Base-by-base conservation (phyloP, 1,140 invertebrate genomes). In the Meloidogyne hapla region DNA sequence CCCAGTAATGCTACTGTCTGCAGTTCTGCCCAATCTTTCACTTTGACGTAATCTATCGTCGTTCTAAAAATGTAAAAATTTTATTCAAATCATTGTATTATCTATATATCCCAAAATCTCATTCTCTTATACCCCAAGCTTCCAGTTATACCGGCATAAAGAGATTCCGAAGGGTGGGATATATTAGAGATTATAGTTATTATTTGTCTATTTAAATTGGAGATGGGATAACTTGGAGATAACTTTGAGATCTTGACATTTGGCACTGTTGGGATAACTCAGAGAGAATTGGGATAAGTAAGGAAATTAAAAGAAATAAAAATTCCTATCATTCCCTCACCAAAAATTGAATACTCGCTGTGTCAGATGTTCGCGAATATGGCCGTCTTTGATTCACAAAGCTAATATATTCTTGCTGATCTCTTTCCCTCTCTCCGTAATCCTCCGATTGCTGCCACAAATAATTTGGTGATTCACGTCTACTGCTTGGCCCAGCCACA, bases 261-360 rank as follows among this genome's bases (percentile, higher is more conserved):
- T n/a, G n/a, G n/a, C n/a, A n/a, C n/a, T n/a, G n/a, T n/a, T n/a
- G n/a, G n/a, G n/a, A n/a, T n/a, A n/a, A n/a, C n/a, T n/a, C n/a
- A n/a, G n/a, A n/a, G n/a, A n/a, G n/a, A n/a, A n/a, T n/a, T n/a
- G n/a, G n/a, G n/a, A n/a, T n/a, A n/a, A n/a, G n/a, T n/a, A n/a
- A n/a, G n/a, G n/a, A n/a, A n/a, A n/a, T n/a, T n/a, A n/a, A n/a
- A n/a, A n/a, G n/a, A n/a, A n/a, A n/a, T n/a, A n/a, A 42, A 28
- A 21, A 69, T 18, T n/a, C 70, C 2, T 33, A 28, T 56, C 18
- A 23, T 4, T 26, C 28, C 40, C 26, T 75, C 48, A 62, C 78
- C 56, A 80, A 45, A 68, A 80, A 80, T 10, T 80, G 38, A 33
- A 80, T 77, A 38, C 68, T 80, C 2, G 78, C 79, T n/a, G 66